Evolutionary conservation across 35 echinoderm and acorn worm genomes (phyloP).

Genomic region (Diadema setosum): DNA sequence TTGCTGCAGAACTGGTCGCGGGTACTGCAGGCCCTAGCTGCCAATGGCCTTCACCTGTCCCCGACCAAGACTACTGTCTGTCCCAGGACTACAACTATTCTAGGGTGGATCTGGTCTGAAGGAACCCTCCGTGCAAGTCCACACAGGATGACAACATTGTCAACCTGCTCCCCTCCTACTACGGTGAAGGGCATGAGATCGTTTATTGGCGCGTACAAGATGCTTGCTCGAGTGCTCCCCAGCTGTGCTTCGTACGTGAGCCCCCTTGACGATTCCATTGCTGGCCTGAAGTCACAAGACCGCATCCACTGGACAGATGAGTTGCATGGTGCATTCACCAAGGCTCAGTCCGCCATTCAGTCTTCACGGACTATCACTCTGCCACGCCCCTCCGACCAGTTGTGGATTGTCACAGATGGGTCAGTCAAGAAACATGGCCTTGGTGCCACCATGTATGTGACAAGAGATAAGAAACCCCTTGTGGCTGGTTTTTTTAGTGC

Average conservation of each 20-base stretch:
- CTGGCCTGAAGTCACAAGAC: conserved; percentile 33
- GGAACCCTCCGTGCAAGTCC: too few relatives aligned
- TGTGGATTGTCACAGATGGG: conserved; percentile 67
- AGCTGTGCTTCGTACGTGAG: too few relatives aligned
- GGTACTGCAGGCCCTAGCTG: too few relatives aligned
- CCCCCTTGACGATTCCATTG: conserved; percentile 29
- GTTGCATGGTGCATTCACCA: neutral
- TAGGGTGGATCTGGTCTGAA: too few relatives aligned
- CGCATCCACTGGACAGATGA: neutral
- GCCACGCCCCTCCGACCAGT: conserved; percentile 47
- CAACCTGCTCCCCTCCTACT: too few relatives aligned
- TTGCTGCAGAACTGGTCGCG: too few relatives aligned
- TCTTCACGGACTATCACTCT: conserved; percentile 13
- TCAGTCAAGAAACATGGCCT: conserved; percentile 27
- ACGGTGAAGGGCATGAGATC: too few relatives aligned
- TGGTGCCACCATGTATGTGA: neutral
- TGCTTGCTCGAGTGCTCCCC: conserved; percentile 24
- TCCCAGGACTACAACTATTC: too few relatives aligned
- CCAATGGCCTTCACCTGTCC: too few relatives aligned
- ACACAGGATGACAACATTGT: too few relatives aligned
- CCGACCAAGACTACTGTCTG: too few relatives aligned
- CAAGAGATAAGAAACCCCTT: neutral
- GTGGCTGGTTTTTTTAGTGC: conserved; percentile 47
- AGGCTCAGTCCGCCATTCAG: neutral
- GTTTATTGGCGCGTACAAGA: too few relatives aligned